Evolutionary conservation across 2,797 vertebrate genomes (phyloP), one percentile per base, ranked within the genome.

Genomic region (Tenualosa thibaudeaui): DNA sequence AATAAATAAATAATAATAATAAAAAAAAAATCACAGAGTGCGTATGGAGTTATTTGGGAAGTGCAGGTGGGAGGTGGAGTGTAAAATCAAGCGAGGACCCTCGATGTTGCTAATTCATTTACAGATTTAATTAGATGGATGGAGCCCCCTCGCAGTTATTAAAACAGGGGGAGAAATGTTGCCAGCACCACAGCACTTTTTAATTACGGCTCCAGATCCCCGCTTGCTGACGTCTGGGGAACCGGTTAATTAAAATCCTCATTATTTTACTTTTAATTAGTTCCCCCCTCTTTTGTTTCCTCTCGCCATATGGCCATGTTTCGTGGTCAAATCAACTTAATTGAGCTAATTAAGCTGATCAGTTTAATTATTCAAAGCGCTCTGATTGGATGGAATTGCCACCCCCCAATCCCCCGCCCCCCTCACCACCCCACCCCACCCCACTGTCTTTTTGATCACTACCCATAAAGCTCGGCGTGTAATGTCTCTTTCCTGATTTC

Each of bases 341-440:
- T 96, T 96, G 95, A 96, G 96, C 95, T 96, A 96, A 97, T 97
- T 97, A 96, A 96, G 94, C 92, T 94, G 94, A 96, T 97, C 96
- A 95, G 93, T 96, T 97, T 96, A 96, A 97, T 96, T 96, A 96
- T 96, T 97, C 96, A 96, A 94, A 95, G 94, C 91, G 82, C 89
- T 95, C 94, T 92, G 94, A 96, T 96, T 96, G 96, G 95, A 93
- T 92, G 90, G 92, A 93, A 94, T 93, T 90, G 87, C 85, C 12
- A 81, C 82, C 62, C 60, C 9, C 31, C 31, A 31, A 31, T 31
- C 31, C 31, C 31, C 31, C 31, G 31, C 31, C 31, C 31, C 54
- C 19, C 81, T 9, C 82, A 17, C 40, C 71, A 22, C 37, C 71
- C 71, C 71, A 22, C 37, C 71, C 71, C 71, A 40, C 88, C 54